Evolutionary conservation across 2,888 invertebrate genomes (phyloP).

Genomic region (Byasa hedistus): DNA sequence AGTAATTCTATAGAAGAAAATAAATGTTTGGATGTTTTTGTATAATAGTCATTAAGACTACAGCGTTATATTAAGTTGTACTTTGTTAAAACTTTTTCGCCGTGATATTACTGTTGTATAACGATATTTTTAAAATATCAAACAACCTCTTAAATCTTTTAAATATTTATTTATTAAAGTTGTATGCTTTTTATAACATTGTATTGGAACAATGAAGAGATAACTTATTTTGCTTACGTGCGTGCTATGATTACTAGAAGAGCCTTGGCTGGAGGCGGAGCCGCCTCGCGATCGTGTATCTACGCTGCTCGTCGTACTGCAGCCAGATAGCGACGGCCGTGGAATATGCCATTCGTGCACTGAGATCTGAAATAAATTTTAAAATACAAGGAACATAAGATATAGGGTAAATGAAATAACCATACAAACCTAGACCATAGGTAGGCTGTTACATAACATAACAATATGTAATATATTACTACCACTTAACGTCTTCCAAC

Average conservation of each 20-base stretch:
- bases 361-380: slow-evolving; percentile 59
- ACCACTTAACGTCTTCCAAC: no score
- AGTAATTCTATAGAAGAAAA: neutral
- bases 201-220: neutral
- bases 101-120: no score
- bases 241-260: slow-evolving; percentile 86
- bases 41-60: neutral
- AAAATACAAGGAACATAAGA: neutral
- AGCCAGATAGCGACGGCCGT: slow-evolving; percentile 85
- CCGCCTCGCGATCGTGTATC: slow-evolving; percentile 74
- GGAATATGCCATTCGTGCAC: slow-evolving; percentile 87
- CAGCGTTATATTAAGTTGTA: no score
- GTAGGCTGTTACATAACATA: no score
- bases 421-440: no score
- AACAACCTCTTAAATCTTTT: no score
- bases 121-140: no score
- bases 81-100: no score
- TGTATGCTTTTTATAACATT: neutral
- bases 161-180: neutral
- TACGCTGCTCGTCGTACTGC: slow-evolving; percentile 56
- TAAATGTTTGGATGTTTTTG: neutral
- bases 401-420: no score
- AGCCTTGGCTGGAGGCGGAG: slow-evolving; percentile 83
- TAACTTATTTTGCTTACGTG: slow-evolving; percentile 81
- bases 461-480: no score